A percentile compares a stretch with the other conserved stretches of the same genome.
Evolutionary conservation across 2,797 vertebrate genomes (phyloP).

Genomic region (Pipistrellus pygmaeus): DNA sequence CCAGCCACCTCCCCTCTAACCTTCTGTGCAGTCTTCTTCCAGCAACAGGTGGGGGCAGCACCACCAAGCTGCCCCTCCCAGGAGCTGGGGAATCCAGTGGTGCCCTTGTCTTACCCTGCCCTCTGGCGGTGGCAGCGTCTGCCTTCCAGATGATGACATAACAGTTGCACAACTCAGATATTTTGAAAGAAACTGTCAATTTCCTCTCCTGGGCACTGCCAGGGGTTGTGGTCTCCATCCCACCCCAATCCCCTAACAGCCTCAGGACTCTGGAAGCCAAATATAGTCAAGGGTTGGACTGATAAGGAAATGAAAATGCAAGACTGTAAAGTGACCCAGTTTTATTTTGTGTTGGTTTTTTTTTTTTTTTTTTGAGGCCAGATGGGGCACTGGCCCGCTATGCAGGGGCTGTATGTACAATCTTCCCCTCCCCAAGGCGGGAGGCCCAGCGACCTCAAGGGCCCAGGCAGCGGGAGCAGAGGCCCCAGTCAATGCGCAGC

Average conservation of each 20-base stretch:
- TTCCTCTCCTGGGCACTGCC: conserved; percentile 56
- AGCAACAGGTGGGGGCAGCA: neutral
- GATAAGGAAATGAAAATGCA: conserved; percentile 74
- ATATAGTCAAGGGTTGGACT: neutral
- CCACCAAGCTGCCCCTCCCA: neutral
- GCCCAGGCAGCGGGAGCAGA: neutral
- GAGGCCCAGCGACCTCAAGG: neutral
- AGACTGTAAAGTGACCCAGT: conserved; percentile 77
- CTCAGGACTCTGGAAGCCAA: conserved; percentile 47
- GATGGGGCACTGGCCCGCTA: conserved; percentile 11
- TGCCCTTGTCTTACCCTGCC: neutral
- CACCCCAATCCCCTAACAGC: neutral
- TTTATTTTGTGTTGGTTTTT: conserved; percentile 73
- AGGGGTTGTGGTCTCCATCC: neutral
- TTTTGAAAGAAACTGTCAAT: conserved; percentile 70
- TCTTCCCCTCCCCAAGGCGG: neutral
- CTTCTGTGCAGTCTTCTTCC: neutral
- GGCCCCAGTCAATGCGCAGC: neutral
- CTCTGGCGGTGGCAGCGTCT: neutral
- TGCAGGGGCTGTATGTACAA: neutral
- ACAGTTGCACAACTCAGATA: conserved; percentile 62
- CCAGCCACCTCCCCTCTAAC: neutral
- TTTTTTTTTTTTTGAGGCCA: conserved; percentile 55
- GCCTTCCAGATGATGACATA: conserved; percentile 41
- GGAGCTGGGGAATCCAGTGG: neutral